Conservation (phyloP, 2,797 vertebrate genomes). For the Pteropus rufus region DNA sequence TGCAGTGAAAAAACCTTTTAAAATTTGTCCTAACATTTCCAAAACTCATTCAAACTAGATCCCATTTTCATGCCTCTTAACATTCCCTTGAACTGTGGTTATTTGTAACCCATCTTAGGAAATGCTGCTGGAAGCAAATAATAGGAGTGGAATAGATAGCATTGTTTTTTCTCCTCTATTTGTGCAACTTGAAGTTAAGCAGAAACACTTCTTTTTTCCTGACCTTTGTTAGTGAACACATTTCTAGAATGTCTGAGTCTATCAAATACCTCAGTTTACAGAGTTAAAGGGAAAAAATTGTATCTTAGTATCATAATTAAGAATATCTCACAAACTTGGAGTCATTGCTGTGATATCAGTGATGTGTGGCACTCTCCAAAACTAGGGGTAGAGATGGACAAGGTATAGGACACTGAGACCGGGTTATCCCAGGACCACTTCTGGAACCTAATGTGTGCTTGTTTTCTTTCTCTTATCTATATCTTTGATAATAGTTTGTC, state of each 20-base stretch:
- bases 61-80: not conserved
- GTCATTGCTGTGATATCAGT: not conserved
- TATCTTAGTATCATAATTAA: not conserved
- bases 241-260: not conserved
- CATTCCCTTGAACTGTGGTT: not conserved
- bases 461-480: slow-evolving; percentile 11
- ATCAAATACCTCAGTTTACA: not conserved
- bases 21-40: not conserved
- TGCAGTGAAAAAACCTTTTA: not conserved
- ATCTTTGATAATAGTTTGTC: not conserved
- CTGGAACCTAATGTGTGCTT: not conserved
- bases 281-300: not conserved
- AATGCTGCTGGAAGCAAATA: not conserved
- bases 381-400: not conserved
- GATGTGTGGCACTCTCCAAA: not conserved
- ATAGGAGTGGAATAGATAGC: not conserved
- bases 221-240: not conserved
- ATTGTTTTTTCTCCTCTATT: not conserved
- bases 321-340: not conserved
- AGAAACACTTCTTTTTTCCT: not conserved
- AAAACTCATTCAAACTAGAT: not conserved
- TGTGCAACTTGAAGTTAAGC: not conserved
- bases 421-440: not conserved
- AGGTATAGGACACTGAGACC: not conserved
- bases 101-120: not conserved